Evolutionary conservation across 2,888 invertebrate genomes (phyloP).

Genomic region (Chelonus formosanus): DNA sequence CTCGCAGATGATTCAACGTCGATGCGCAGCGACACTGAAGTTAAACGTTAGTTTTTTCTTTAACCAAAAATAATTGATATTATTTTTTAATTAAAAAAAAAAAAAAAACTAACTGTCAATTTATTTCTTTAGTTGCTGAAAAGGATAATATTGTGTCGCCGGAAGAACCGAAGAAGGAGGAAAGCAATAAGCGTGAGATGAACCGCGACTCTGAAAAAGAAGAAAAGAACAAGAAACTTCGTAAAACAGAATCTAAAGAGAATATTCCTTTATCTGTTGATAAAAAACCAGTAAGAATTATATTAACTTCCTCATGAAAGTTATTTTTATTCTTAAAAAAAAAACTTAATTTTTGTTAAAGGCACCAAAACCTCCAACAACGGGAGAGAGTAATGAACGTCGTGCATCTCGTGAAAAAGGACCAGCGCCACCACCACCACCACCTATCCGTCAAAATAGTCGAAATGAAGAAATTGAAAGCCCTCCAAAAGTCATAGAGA

Average conservation of each 20-base stretch:
- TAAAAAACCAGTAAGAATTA: constrained; percentile 58
- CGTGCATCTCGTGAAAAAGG: constrained; percentile 77
- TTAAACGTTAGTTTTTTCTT: constrained; percentile 72
- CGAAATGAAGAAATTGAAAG: constrained; percentile 54
- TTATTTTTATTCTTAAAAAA: constrained; percentile 21
- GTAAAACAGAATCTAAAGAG: constrained; percentile 62
- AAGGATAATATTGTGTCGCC: constrained; percentile 61
- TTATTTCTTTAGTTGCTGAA: constrained; percentile 61
- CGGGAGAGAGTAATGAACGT: constrained; percentile 66
- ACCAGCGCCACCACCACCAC: constrained; percentile 79
- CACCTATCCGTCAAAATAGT: constrained; percentile 48
- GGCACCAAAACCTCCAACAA: constrained; percentile 73
- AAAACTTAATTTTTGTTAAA: constrained; percentile 12
- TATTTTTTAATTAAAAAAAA: constrained; percentile 6
- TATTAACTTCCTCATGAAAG: constrained; percentile 1
- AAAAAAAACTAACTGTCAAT: constrained; percentile 1
- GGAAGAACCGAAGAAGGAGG: constrained; percentile 58
- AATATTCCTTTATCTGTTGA: constrained; percentile 58
- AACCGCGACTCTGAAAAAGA: constrained; percentile 62
- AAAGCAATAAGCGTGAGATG: constrained; percentile 63
- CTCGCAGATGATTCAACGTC: constrained; percentile 85
- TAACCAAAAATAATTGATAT: not conserved
- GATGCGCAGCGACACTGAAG: constrained; percentile 83
- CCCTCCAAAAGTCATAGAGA: constrained; percentile 38
- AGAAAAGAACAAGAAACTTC: constrained; percentile 62